Percentiles rank a stretch among this genome's conserved stretches.
These are phyloP conservation scores for Adoxophyes honmai DNA, from an alignment of 1,140 invertebrate genomes.

Conservation along the genomic window DNA sequence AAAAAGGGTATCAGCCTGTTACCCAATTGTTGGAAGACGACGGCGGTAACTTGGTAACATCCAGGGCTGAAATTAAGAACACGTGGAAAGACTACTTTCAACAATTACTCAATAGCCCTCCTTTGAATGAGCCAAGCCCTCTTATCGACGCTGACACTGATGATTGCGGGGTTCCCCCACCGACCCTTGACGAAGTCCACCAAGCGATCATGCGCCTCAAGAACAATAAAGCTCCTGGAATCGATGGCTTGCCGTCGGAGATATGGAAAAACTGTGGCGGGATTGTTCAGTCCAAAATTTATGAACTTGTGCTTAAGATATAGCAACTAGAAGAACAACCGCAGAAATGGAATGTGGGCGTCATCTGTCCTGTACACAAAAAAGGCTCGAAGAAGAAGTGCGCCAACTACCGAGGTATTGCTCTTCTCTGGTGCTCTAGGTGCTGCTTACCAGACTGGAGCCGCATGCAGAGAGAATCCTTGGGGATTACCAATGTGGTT, in stretches of 20 bases:
- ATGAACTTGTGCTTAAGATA: neutral
- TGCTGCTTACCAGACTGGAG: too few species aligned
- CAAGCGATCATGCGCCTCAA: conserved; percentile 1
- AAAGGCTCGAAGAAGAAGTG: too few species aligned
- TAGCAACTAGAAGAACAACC: too few species aligned
- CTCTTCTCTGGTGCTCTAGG: too few species aligned
- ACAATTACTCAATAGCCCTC: neutral
- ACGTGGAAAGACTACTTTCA: neutral
- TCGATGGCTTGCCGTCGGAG: neutral
- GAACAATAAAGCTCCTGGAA: neutral
- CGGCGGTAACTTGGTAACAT: neutral
- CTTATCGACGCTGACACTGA: neutral
- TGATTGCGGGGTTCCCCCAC: neutral
- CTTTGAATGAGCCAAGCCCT: neutral
- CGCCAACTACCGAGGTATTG: too few species aligned
- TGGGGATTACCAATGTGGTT: too few species aligned
- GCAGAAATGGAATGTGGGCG: too few species aligned
- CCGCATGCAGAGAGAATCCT: too few species aligned
- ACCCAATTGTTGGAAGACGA: neutral
- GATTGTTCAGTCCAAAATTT: neutral
- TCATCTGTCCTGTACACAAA: too few species aligned
- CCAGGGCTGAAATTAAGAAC: neutral
- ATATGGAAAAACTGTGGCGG: neutral
- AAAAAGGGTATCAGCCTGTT: neutral
- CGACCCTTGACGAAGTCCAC: neutral